phyloP scores from a whole-genome alignment of 37 sponge, comb jelly and placozoan species.

The Bolinopsis microptera region DNA sequence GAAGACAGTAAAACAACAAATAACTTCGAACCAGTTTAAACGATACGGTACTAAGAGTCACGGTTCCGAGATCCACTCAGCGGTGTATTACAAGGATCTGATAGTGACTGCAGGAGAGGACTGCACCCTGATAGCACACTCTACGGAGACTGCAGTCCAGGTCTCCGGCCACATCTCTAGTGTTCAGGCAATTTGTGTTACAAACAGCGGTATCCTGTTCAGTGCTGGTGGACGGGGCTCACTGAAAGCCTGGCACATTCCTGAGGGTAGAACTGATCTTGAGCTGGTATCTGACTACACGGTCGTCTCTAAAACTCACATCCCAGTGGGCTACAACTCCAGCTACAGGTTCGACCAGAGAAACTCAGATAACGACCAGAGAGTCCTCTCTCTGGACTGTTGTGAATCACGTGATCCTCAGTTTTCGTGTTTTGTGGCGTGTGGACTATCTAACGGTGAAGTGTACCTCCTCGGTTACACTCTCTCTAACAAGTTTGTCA shows the following conservation, averaged over 20 bases:
- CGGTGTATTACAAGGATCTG: not conserved
- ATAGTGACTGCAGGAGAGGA: conserved; percentile 21
- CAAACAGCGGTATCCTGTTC: not conserved
- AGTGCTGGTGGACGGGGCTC: conserved; percentile 60
- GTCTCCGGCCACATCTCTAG: conserved; percentile 42
- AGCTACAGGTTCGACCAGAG: conserved; percentile 40
- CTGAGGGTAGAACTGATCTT: not conserved
- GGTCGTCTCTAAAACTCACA: not conserved
- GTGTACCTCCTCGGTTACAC: not conserved
- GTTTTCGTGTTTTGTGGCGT: not conserved
- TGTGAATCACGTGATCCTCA: not conserved
- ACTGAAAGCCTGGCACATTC: conserved; percentile 6
- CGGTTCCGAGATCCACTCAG: conserved; percentile 27
- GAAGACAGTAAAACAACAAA: not conserved
- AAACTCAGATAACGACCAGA: conserved; percentile 10
- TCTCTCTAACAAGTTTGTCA: not conserved
- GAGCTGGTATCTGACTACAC: conserved; percentile 40
- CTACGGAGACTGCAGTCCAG: not conserved
- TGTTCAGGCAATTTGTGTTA: not conserved
- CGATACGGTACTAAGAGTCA: not conserved
- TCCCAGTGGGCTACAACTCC: conserved; percentile 34
- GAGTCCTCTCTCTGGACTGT: conserved; percentile 3
- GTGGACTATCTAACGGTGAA: conserved; percentile 2
- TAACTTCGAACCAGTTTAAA: not conserved
- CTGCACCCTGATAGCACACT: conserved; percentile 21